Conservation (phyloP, 2,888 invertebrate genomes). For the Dascillus cervinus region DNA sequence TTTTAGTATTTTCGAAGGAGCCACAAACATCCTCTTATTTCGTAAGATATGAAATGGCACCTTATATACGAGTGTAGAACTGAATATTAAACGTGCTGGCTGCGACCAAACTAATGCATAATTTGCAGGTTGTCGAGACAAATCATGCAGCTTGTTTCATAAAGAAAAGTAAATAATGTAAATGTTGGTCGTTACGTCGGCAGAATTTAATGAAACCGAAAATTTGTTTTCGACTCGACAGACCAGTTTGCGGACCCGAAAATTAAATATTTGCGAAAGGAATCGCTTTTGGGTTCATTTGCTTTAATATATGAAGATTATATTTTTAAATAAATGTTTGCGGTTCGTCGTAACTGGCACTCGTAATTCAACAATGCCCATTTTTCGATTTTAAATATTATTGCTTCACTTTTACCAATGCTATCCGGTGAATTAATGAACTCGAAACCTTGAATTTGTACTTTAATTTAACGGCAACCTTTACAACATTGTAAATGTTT, state of each 20-base stretch:
- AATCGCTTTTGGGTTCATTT: constrained; percentile 7
- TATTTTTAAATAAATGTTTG: constrained; percentile 8
- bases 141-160: constrained; percentile 9
- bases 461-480: no score
- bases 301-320: constrained; percentile 11
- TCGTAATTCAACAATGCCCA: neutral
- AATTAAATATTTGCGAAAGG: constrained; percentile 12
- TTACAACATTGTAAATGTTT: no score
- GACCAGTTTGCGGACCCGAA: constrained; percentile 3
- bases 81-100: constrained; percentile 6
- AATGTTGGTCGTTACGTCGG: constrained; percentile 6
- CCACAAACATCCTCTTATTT: no score
- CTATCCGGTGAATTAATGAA: no score
- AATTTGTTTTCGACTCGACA: constrained; percentile 4
- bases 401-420: no score
- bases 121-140: constrained; percentile 2
- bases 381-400: no score
- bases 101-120: constrained; percentile 5
- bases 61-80: neutral
- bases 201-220: constrained; percentile 13
- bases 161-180: constrained; percentile 14
- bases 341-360: neutral
- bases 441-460: no score
- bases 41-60: no score
- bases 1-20: no score